A percentile compares a stretch with the other conserved stretches of the same genome.
Conservation (phyloP, 2,113 vertebrate species). For the Empidonax traillii region DNA sequence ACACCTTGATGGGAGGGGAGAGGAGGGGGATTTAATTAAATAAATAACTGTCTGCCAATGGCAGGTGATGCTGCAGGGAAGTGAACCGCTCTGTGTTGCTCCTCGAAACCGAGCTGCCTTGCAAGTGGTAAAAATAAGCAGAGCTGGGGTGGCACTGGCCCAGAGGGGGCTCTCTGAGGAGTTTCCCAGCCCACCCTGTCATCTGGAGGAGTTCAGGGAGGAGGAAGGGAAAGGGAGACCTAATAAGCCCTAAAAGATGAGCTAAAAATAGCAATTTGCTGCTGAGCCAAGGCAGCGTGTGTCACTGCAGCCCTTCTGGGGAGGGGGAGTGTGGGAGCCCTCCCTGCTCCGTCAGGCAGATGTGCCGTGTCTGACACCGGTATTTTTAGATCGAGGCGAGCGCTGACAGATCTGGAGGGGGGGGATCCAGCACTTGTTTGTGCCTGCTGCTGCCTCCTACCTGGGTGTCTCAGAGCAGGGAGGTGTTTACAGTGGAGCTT, state of each 20-base stretch:
- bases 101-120: not conserved
- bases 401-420: not conserved
- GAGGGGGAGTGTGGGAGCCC: not conserved
- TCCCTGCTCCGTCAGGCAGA: not conserved
- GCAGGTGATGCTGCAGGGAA: not conserved
- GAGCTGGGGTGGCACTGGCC: not conserved
- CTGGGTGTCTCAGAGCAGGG: not conserved
- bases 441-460: not conserved
- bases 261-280: not conserved
- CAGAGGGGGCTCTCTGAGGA: rapidly evolving
- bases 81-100: rapidly evolving
- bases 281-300: not conserved
- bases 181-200: not conserved
- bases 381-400: not conserved
- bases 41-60: not conserved
- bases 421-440: not conserved
- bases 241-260: not conserved
- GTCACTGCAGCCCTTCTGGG: not conserved
- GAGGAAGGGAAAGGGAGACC: not conserved
- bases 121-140: not conserved
- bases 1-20: not conserved
- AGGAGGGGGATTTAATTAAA: not conserved
- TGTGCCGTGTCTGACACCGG: not conserved
- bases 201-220: not conserved
- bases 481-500: not conserved